phyloP scores from a whole-genome alignment of 2,797 vertebrate species.

The Silurus aristotelis region DNA sequence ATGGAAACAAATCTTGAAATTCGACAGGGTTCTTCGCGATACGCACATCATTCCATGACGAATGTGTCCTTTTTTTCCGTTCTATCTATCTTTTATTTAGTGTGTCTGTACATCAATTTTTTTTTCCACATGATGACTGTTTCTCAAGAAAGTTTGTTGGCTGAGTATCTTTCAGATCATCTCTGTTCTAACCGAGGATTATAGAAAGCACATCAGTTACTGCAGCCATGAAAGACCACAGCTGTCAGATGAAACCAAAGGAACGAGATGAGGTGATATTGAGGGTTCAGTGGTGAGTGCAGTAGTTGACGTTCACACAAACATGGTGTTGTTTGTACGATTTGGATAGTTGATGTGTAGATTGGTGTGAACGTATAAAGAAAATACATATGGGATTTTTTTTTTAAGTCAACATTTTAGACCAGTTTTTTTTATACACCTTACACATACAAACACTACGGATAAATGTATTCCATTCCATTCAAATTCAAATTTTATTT shows the following conservation, averaged over 20 bases:
- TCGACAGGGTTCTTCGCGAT: background rate
- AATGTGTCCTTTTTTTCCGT: background rate
- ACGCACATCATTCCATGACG: background rate
- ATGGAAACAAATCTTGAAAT: conserved; percentile 25
- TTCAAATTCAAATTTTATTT: too few species aligned
- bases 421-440: too few species aligned
- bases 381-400: too few species aligned
- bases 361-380: too few species aligned
- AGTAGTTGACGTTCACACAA: background rate
- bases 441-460: too few species aligned
- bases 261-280: background rate
- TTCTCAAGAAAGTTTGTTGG: conserved; percentile 2
- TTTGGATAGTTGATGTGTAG: too few species aligned
- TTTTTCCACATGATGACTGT: background rate
- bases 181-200: background rate
- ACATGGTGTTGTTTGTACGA: too few species aligned
- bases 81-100: background rate
- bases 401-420: too few species aligned
- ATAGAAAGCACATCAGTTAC: background rate
- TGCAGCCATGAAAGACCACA: background rate
- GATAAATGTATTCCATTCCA: too few species aligned
- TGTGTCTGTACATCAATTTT: background rate
- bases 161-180: background rate
- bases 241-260: background rate
- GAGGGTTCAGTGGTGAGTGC: background rate